Percentiles rank a stretch among this genome's conserved stretches.
phyloP scores from a whole-genome alignment of 2,888 invertebrate species.

The Diarsia mendica region DNA sequence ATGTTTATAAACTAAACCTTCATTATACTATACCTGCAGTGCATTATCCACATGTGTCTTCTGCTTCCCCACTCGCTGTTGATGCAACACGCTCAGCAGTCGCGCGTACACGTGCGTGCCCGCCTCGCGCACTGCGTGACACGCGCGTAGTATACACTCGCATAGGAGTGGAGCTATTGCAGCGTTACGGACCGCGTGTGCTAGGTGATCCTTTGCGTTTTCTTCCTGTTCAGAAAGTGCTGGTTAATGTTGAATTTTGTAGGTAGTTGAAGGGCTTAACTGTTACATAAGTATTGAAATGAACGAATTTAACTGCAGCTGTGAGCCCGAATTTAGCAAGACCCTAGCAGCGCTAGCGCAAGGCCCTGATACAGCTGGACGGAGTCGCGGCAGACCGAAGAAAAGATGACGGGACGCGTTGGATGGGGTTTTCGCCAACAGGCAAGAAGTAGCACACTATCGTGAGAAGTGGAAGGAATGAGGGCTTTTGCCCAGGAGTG shows the following conservation, averaged over 20 bases:
- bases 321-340: too few species aligned
- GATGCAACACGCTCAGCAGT: constrained; percentile 72
- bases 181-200: constrained; percentile 69
- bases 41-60: constrained; percentile 86
- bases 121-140: constrained; percentile 71
- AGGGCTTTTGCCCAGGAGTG: too few species aligned
- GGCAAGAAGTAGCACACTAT: too few species aligned
- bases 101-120: constrained; percentile 67
- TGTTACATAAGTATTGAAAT: not conserved
- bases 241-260: not conserved
- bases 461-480: too few species aligned
- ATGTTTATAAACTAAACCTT: too few species aligned
- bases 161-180: constrained; percentile 74
- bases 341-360: too few species aligned
- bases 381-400: too few species aligned
- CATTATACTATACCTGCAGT: constrained; percentile 74
- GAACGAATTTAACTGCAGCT: too few species aligned
- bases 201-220: constrained; percentile 70
- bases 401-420: too few species aligned
- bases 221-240: constrained; percentile 67
- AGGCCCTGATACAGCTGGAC: too few species aligned
- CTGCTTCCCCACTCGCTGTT: constrained; percentile 70
- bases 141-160: constrained; percentile 75
- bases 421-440: too few species aligned
- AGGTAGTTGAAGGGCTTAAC: not conserved